Evolutionary conservation across 2,113 vertebrate genomes (phyloP).

Genomic region (Dicentrarchus labrax): DNA sequence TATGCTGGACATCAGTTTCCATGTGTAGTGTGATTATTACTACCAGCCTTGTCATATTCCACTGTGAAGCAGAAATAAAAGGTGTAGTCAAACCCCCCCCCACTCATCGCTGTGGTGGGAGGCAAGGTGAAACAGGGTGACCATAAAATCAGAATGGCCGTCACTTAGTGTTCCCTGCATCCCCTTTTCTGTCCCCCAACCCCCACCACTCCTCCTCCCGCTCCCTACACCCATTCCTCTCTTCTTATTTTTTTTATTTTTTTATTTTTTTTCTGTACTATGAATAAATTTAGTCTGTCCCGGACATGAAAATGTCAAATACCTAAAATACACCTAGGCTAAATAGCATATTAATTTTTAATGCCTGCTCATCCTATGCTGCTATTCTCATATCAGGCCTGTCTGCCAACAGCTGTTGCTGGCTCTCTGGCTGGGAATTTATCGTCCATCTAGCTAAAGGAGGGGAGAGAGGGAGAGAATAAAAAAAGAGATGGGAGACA

Average conservation of each 20-base stretch:
- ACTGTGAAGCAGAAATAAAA: background rate
- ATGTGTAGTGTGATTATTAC: background rate
- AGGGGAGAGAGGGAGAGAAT: constrained; percentile 67
- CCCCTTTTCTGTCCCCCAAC: constrained; percentile 1
- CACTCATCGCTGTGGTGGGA: constrained; percentile 32
- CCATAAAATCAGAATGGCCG: constrained; percentile 78
- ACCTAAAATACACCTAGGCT: constrained; percentile 92
- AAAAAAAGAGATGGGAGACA: constrained; percentile 71
- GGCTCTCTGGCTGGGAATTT: constrained; percentile 87
- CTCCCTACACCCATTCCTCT: constrained; percentile 47
- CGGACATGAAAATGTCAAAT: constrained; percentile 91
- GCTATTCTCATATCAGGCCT: constrained; percentile 91
- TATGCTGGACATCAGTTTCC: constrained; percentile 8
- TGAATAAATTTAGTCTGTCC: constrained; percentile 90
- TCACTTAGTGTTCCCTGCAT: constrained; percentile 71
- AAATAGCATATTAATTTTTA: constrained; percentile 92
- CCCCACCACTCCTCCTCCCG: background rate
- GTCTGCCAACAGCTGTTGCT: constrained; percentile 91
- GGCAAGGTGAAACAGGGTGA: constrained; percentile 70
- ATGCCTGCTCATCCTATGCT: constrained; percentile 90
- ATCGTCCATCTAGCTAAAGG: constrained; percentile 86
- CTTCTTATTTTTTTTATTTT: constrained; percentile 66
- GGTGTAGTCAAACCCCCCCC: background rate
- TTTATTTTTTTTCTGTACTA: constrained; percentile 80
- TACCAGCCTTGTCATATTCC: background rate